Percentiles rank a stretch among this genome's conserved stretches.
Conservation (phyloP, 2,888 invertebrate genomes). For the Atrina japonica region DNA sequence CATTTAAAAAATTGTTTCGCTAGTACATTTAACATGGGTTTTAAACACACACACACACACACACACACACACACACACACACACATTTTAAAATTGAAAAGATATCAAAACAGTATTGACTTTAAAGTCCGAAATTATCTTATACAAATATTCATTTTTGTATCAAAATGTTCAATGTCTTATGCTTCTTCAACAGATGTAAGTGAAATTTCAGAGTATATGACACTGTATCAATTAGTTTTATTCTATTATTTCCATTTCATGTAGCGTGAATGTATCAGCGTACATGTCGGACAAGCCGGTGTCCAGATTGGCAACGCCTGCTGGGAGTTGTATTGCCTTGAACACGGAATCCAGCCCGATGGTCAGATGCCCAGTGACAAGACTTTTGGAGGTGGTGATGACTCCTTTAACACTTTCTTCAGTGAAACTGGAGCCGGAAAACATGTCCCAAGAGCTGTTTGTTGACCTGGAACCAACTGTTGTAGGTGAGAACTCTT, state of each 20-base stretch:
- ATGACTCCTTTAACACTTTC: conserved; percentile 92
- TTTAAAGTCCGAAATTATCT: too few species aligned
- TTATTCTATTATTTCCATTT: neutral
- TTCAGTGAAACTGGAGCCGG: conserved; percentile 93
- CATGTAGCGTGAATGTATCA: conserved; percentile 82
- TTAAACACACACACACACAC: too few species aligned
- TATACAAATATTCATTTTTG: too few species aligned
- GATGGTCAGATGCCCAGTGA: conserved; percentile 36
- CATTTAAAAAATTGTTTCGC: too few species aligned
- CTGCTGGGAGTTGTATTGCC: conserved; percentile 84
- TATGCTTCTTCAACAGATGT: too few species aligned
- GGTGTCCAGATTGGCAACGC: conserved; percentile 79
- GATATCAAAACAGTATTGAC: too few species aligned
- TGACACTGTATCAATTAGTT: too few species aligned
- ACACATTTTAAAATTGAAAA: too few species aligned
- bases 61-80: too few species aligned
- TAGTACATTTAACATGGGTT: too few species aligned
- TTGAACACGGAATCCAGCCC: conserved; percentile 81
- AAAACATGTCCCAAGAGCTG: conserved; percentile 95
- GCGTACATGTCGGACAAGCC: conserved; percentile 82
- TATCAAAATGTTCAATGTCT: too few species aligned
- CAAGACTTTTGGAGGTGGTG: conserved; percentile 76
- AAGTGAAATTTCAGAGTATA: too few species aligned
- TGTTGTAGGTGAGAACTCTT: conserved; percentile 89
- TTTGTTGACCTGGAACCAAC: conserved; percentile 98